These are phyloP conservation scores for Notothenia coriiceps DNA, from an alignment of 2,113 vertebrate species.

Conservation along the genomic window DNA sequence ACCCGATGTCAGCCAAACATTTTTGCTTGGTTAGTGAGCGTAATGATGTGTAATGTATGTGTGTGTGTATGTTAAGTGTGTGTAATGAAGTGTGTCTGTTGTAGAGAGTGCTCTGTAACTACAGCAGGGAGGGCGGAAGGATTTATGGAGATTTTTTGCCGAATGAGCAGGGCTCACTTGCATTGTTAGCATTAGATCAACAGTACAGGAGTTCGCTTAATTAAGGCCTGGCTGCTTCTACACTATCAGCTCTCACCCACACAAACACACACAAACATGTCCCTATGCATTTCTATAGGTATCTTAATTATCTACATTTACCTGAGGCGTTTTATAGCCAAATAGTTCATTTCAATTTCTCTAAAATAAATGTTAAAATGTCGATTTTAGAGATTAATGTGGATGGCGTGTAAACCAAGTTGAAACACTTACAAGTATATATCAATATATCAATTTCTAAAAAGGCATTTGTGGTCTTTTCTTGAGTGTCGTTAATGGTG, in stretches of 20 bases:
- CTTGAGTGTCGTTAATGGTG: no score
- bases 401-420: not conserved
- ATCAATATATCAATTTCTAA: no score
- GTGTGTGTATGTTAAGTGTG: constrained; percentile 18
- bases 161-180: constrained; percentile 75
- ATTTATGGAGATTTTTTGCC: constrained; percentile 68
- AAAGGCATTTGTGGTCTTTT: no score
- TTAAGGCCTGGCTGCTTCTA: constrained; percentile 67
- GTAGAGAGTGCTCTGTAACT: constrained; percentile 54
- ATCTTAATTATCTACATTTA: constrained; percentile 5
- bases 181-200: constrained; percentile 71
- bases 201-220: constrained; percentile 67
- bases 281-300: constrained; percentile 1
- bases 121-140: constrained; percentile 46
- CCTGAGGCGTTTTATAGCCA: not conserved
- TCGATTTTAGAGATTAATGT: not conserved
- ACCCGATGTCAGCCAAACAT: constrained; percentile 53
- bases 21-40: constrained; percentile 56
- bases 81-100: constrained; percentile 63
- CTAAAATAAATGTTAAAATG: not conserved
- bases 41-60: constrained; percentile 56
- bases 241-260: constrained; percentile 54
- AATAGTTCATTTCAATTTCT: not conserved
- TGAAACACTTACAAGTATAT: no score
- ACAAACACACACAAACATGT: constrained; percentile 15